These are phyloP conservation scores for Uloborus diversus DNA, from an alignment of 1,140 invertebrate species.

Conservation along the genomic window DNA sequence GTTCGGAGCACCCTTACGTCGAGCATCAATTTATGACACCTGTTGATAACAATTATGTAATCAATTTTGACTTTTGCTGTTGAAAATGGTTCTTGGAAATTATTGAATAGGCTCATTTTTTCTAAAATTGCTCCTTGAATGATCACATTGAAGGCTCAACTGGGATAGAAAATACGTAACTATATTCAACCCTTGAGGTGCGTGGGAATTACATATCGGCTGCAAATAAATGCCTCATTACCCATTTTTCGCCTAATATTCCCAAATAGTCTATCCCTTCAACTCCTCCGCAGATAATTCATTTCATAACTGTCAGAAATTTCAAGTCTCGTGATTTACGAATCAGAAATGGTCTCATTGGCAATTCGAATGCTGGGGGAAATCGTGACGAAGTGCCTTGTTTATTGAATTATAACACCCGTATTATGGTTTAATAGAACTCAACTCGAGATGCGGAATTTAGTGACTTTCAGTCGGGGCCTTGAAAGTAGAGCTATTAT, in stretches of 20 bases:
- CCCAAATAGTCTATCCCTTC: background rate
- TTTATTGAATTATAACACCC: conserved; percentile 12
- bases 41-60: too few relatives aligned
- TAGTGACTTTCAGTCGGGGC: background rate
- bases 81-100: too few relatives aligned
- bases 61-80: too few relatives aligned
- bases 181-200: background rate
- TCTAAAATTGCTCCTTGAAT: too few relatives aligned
- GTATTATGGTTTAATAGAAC: conserved; percentile 1
- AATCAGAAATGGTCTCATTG: background rate
- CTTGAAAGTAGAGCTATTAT: conserved; percentile 1
- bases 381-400: background rate
- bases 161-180: too few relatives aligned
- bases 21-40: too few relatives aligned
- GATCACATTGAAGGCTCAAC: too few relatives aligned
- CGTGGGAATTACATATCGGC: background rate
- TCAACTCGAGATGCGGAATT: background rate
- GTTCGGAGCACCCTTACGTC: too few relatives aligned
- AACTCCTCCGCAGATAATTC: background rate
- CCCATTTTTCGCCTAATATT: background rate
- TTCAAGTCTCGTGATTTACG: conserved; percentile 1
- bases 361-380: background rate
- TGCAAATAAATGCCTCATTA: background rate
- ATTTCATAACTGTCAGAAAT: background rate
- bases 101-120: too few relatives aligned